phyloP scores from a whole-genome alignment of 2,888 invertebrate genomes.

The Leptinotarsa tumamoca region DNA sequence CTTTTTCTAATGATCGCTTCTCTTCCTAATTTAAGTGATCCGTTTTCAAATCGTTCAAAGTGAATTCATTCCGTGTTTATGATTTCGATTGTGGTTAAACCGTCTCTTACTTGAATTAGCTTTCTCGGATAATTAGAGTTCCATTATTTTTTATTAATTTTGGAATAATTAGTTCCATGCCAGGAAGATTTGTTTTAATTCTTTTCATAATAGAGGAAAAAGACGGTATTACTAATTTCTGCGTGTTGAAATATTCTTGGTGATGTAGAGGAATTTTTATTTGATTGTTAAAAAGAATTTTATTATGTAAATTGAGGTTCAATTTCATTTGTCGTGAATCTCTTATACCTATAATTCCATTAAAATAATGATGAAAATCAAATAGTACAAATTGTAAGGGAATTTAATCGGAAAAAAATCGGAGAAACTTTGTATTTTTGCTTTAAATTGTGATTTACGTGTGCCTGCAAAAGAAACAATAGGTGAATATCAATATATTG shows the following conservation, averaged over 20 bases:
- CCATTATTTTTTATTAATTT: background rate
- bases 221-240: background rate
- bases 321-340: background rate
- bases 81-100: background rate
- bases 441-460: constrained; percentile 22
- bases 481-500: constrained; percentile 6
- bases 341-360: constrained; percentile 37
- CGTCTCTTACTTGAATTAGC: background rate
- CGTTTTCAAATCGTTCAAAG: constrained; percentile 9
- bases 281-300: constrained; percentile 4
- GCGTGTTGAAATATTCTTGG: background rate
- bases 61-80: background rate
- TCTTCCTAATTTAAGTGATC: constrained; percentile 18
- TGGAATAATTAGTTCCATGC: background rate
- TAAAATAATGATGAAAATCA: constrained; percentile 36
- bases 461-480: constrained; percentile 7
- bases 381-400: constrained; percentile 30
- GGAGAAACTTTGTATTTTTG: constrained; percentile 3
- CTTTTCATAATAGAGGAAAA: background rate
- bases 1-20: background rate
- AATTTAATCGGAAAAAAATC: background rate
- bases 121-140: background rate
- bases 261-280: constrained; percentile 17
- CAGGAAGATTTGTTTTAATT: constrained; percentile 19
- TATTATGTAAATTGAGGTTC: constrained; percentile 6